These are phyloP conservation scores for Agrenia bidenticulata DNA, from an alignment of 2,888 invertebrate genomes.

Conservation along the genomic window DNA sequence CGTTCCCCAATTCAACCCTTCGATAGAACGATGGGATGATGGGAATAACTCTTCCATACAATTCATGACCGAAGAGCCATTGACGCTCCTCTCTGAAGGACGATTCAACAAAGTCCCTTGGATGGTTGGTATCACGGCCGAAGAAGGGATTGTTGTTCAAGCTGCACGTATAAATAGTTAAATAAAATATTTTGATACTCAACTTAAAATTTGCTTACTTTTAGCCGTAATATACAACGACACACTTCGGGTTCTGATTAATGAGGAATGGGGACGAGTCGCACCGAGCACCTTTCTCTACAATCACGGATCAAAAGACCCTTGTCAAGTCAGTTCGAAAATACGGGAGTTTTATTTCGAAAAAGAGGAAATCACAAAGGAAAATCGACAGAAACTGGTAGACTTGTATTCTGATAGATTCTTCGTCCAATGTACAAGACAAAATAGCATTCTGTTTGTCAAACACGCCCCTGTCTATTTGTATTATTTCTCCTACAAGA, in stretches of 20 bases:
- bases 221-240: constrained; percentile 38
- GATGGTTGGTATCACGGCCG: constrained; percentile 59
- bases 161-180: constrained; percentile 55
- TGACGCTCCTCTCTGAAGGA: constrained; percentile 56
- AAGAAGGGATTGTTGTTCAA: constrained; percentile 60
- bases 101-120: constrained; percentile 59
- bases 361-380: constrained; percentile 19
- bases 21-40: constrained; percentile 27
- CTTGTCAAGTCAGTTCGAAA: constrained; percentile 28
- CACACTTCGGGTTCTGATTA: constrained; percentile 42
- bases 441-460: constrained; percentile 55
- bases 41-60: constrained; percentile 54
- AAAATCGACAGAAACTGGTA: constrained; percentile 32
- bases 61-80: constrained; percentile 59
- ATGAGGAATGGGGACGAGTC: constrained; percentile 45
- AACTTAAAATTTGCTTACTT: constrained; percentile 6
- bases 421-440: constrained; percentile 59
- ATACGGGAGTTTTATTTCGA: constrained; percentile 44
- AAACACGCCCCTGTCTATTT: constrained; percentile 57
- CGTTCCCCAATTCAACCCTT: constrained; percentile 26
- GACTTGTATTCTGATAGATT: constrained; percentile 59
- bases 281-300: constrained; percentile 48
- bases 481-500: constrained; percentile 53
- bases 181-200: too few species aligned
- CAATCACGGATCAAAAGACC: constrained; percentile 18